Conservation (phyloP, 2,797 vertebrate species). For the Remorina albescens region DNA sequence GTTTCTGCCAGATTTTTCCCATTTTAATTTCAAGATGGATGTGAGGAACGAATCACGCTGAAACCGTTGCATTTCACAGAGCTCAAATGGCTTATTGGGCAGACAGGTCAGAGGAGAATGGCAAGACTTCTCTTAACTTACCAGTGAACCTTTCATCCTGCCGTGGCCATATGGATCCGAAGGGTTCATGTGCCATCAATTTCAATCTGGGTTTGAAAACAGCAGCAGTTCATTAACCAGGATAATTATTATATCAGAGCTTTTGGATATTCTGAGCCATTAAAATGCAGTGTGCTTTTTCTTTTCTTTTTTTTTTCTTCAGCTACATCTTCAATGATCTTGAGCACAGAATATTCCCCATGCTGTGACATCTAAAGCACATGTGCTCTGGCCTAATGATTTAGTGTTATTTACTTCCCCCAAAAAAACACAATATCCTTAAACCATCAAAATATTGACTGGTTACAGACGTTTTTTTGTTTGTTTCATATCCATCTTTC, state of each 20-base stretch:
- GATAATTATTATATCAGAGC: too few species aligned
- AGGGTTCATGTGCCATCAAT: background rate
- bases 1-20: too few species aligned
- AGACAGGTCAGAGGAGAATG: background rate
- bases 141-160: background rate
- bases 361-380: too few species aligned
- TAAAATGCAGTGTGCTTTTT: too few species aligned
- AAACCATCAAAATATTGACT: background rate
- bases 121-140: background rate
- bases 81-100: background rate
- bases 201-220: background rate
- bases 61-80: background rate
- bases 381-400: background rate
- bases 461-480: background rate
- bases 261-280: too few species aligned
- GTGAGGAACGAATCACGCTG: background rate
- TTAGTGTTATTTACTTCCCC: too few species aligned
- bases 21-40: background rate
- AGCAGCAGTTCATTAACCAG: background rate
- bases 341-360: too few species aligned
- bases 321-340: too few species aligned
- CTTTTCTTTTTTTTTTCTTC: too few species aligned
- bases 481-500: too few species aligned
- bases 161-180: background rate
- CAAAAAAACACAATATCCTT: too few species aligned